phyloP scores from a whole-genome alignment of 2,797 vertebrate species.

The Alouatta caraya region DNA sequence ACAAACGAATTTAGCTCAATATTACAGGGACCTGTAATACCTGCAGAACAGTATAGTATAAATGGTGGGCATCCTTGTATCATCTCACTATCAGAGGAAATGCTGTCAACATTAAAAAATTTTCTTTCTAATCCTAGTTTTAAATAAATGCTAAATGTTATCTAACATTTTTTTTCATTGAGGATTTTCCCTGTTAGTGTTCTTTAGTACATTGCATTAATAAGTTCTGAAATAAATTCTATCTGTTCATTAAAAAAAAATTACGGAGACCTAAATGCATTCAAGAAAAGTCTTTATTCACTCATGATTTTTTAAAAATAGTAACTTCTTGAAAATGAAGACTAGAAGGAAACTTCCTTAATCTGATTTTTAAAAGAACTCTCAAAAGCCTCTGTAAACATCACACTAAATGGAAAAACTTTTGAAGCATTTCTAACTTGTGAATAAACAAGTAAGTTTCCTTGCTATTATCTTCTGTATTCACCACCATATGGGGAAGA shows the following conservation, averaged over 20 bases:
- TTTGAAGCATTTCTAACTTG: background rate
- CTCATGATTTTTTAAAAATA: background rate
- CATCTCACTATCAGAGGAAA: background rate
- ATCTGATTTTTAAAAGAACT: background rate
- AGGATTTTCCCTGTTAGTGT: background rate
- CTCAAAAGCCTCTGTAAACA: background rate
- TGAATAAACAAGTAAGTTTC: background rate
- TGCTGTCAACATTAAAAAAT: background rate
- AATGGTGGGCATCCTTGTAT: background rate
- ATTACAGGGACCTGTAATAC: background rate
- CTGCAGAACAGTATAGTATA: background rate
- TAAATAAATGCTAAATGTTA: background rate
- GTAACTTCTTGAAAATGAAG: background rate
- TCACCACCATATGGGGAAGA: background rate
- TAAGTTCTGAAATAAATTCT: background rate
- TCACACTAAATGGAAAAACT: background rate
- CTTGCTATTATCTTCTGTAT: background rate
- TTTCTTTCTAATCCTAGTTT: background rate
- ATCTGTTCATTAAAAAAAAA: background rate
- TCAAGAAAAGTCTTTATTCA: background rate
- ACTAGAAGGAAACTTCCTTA: background rate
- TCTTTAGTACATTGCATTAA: background rate
- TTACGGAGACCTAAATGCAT: background rate
- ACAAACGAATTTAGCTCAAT: background rate
- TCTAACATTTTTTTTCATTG: background rate